These are phyloP conservation scores for Myotis yumanensis DNA, from an alignment of 2,113 vertebrate genomes.

Conservation along the genomic window DNA sequence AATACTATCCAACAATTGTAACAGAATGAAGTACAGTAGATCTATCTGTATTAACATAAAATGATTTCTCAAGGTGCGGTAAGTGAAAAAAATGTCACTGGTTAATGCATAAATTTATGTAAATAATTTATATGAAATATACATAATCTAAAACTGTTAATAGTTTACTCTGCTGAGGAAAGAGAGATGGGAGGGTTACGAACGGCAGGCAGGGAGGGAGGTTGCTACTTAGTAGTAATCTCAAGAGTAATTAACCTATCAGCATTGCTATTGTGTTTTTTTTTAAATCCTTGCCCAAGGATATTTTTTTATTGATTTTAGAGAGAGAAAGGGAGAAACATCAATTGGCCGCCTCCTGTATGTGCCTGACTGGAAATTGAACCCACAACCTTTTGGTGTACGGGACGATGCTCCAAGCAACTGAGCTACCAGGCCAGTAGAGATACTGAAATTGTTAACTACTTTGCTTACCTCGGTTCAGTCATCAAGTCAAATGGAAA, in stretches of 20 bases:
- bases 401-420: not conserved
- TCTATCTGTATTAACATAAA: not conserved
- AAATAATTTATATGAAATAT: not conserved
- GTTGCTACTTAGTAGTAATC: not conserved
- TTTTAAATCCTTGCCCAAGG: not conserved
- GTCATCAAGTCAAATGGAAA: not conserved
- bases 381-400: not conserved
- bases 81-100: not conserved
- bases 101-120: not conserved
- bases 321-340: not conserved
- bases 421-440: not conserved
- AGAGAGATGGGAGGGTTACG: not conserved
- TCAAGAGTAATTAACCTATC: not conserved
- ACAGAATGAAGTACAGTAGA: not conserved
- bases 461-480: not conserved
- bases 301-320: not conserved
- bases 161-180: not conserved
- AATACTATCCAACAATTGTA: not conserved
- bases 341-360: not conserved
- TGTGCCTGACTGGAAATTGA: not conserved
- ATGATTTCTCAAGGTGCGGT: not conserved
- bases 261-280: not conserved
- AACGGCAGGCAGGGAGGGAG: not conserved
- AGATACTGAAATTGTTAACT: not conserved
- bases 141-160: not conserved